Base-by-base conservation (phyloP, 2,113 vertebrate genomes). In the Ceyx margarethae region DNA sequence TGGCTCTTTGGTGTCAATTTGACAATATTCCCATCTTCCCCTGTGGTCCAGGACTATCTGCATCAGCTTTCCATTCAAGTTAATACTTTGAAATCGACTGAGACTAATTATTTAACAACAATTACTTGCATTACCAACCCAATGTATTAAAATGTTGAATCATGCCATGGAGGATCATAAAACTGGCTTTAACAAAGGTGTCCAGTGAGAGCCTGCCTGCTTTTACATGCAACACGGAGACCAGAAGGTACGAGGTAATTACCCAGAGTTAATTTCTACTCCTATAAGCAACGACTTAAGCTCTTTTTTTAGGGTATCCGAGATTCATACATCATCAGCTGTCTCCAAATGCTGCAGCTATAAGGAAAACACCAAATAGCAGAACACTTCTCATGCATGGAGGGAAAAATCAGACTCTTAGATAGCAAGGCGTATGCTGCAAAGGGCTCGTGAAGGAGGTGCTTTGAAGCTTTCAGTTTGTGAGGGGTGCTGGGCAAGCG, bases 1-100 rank as follows among this genome's bases (percentile, higher is more conserved):
- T 45, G 61, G 21, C 56, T 26, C 40, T 69, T 89, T 71, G 35
- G 71, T 89, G 68, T 80, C 74, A 89, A 37, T 82, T 82, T 82
- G 87, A 85, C 51, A 81, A 65, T 90, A 92, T 89, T 87, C 60
- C 72, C 65, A 42, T 87, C 75, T 87, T 76, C 53, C 60, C 35
- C 46, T 83, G 60, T 71, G 48, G 87, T 82, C 81, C 43, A 17
- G n/a, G 62, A 68, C 73, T 89, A 5, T 64, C 29, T 28, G 10
- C 68, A 22, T 46, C 72, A 64, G 71, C 35, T 79, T 71, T 90
- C 53, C 21, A 15, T 77, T 84, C 56, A 50, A 46, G 85, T 69
- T 78, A 56, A 86, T 74, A 74, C 46, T 84, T 85, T 42, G 74
- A 81, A 79, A 91, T 68, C 35, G 90, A 35, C 46, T 19, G 90